A percentile compares a stretch with the other conserved stretches of the same genome.
Evolutionary conservation across 2,797 vertebrate genomes (phyloP).

Genomic region (Ibycter americanus): DNA sequence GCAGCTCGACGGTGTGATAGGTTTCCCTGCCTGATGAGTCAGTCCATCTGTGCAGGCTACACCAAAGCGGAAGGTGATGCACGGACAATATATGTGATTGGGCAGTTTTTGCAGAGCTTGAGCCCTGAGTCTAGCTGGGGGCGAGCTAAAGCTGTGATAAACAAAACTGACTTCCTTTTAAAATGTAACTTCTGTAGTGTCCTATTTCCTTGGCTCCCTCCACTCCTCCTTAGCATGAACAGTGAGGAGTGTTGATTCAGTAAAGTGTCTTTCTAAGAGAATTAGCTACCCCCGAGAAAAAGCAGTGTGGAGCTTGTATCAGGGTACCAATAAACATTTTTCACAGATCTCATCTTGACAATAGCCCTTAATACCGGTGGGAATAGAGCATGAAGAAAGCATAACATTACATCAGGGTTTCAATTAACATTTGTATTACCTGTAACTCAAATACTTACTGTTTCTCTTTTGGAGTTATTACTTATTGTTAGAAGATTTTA

Average conservation of each 20-base stretch:
- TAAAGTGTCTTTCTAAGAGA: neutral
- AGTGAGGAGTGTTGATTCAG: neutral
- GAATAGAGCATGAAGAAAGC: neutral
- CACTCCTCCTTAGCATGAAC: neutral
- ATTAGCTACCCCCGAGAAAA: neutral
- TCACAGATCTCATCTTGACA: neutral
- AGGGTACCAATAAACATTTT: neutral
- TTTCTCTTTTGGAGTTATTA: neutral
- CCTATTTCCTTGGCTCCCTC: neutral
- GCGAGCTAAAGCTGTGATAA: neutral
- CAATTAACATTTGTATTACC: slow-evolving; percentile 10
- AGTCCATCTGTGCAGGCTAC: neutral
- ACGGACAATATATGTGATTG: neutral
- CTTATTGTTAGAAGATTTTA: neutral
- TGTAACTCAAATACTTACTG: neutral
- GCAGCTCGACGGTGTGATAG: neutral
- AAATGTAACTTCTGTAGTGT: neutral
- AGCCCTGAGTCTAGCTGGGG: neutral
- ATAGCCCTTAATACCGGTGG: neutral
- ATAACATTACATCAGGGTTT: neutral
- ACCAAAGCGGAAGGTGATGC: neutral
- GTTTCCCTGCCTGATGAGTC: neutral
- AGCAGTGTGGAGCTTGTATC: neutral
- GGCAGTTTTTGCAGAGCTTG: neutral
- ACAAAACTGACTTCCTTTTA: neutral